Evolutionary conservation across 2,888 invertebrate genomes (phyloP), one percentile per base, ranked within the genome.

Genomic region (Agrenia bidenticulata): DNA sequence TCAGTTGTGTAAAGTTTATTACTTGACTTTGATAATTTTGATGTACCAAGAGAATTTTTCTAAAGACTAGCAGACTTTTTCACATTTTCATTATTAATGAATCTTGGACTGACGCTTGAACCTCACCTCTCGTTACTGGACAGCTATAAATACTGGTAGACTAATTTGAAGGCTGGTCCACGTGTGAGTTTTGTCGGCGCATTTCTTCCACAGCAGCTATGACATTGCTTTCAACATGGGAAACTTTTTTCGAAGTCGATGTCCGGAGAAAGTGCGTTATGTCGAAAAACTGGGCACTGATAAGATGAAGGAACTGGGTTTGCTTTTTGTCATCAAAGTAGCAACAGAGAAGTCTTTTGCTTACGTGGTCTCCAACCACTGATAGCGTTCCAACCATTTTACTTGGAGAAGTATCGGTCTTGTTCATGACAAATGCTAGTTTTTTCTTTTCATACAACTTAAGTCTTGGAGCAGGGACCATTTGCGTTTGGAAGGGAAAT

Each of bases 381-480:
- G 90, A 89, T 42, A 93, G 78, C 79, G 87, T 83, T 0, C 89
- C 92, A 45, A 92, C 85, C 81, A 89, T 88, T 15, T 91, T 78
- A 77, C 89, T 91, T 13, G 81, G 79, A 39, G 85, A 79, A 15
- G 83, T 78, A 70, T 84, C 82, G 11, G 84, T 83, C 0, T 91
- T 90, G 83, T 85, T 92, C 82, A 92, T 85, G 80, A 92, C 87
- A 72, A 92, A 83, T 1, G 84, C 84, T 1, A 88, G 81, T 69
- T 87, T 83, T 27, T 89, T 80, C 63, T 86, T 85, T 79, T 94
- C 93, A 78, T 87, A 85, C 42, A 81, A 78, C 1, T 81, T 78
- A 1, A 93, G 79, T 64, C 85, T 80, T n/a, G 82, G 77, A 17
- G 89, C 88, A n/a, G 88, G 80, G 24, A 85, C 82, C 41, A 90